Evolutionary conservation across 2,113 vertebrate species (phyloP), one percentile per base, ranked within the genome.

Genomic region (Oryzias melastigma): DNA sequence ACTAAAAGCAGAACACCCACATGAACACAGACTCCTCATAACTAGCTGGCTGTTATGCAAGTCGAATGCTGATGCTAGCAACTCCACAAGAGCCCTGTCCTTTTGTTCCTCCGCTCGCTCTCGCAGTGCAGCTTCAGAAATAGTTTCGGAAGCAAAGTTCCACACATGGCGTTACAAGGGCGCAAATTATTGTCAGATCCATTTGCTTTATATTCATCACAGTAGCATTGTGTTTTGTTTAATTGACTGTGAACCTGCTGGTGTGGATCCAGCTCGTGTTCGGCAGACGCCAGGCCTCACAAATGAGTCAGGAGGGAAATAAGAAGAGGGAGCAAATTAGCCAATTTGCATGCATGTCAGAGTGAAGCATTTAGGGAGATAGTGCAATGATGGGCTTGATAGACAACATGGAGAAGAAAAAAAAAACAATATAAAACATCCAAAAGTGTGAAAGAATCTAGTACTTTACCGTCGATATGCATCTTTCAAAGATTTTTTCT

Each of bases 1-100:
- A 89, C 90, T 88, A 88, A 89, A 89, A 88, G 81, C 85, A 82
- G 82, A 66, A 83, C 89, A 64, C 91, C 91, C 88, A 90, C 91
- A 56, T 47, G 25, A 48, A 46, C 58, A 60, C 63, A n/a, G 70
- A 82, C 61, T 83, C 85, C 81, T 90, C 82, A 86, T 76, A 83
- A 85, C 82, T 76, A 62, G 56, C 66, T 73, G 75, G 51, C 82
- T 80, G 80, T 91, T 91, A 89, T 59, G 81, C 84, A 89, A 91
- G 86, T 75, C 51, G 67, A 62, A 80, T 86, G 82, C 77, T 76
- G 69, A 85, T 71, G 71, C 68, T 64, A 52, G 57, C 43, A 61
- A 71, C 66, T 72, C 70, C 20, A 35, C 29, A 35, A 24, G 64
- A 72, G 76, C 71, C 58, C 73, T 61, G 57, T 66, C 40, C 50